Evolutionary conservation across 2,113 vertebrate genomes (phyloP).

Genomic region (Holacanthus passer): DNA sequence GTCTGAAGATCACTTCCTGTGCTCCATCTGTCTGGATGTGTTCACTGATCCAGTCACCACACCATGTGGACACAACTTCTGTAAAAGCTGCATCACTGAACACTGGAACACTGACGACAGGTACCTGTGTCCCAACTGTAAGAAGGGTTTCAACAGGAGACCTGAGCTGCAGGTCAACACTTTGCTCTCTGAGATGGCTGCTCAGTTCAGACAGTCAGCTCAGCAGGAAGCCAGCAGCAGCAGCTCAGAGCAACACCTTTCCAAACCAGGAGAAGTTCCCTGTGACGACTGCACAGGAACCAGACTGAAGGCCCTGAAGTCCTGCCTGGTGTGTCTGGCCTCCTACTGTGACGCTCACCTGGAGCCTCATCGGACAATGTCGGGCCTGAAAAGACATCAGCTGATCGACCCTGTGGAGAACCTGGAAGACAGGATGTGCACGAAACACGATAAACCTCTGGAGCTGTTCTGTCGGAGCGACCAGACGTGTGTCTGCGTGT

Average conservation of each 20-base stretch:
- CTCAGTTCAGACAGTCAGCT: too few relatives aligned
- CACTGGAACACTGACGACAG: too few relatives aligned
- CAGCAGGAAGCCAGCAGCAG: too few relatives aligned
- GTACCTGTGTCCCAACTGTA: too few relatives aligned
- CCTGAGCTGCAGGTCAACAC: too few relatives aligned
- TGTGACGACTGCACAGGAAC: too few relatives aligned
- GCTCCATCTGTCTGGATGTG: too few relatives aligned
- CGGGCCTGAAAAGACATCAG: not conserved
- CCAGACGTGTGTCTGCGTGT: slow-evolving; percentile 13
- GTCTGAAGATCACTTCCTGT: not conserved
- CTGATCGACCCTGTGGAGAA: not conserved
- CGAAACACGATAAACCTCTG: not conserved
- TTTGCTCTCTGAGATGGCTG: too few relatives aligned
- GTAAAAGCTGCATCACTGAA: not conserved
- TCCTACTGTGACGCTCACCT: slow-evolving; percentile 12
- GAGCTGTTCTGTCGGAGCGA: slow-evolving; percentile 30
- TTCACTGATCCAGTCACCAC: too few relatives aligned
- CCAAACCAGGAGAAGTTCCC: slow-evolving; percentile 17
- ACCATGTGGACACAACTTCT: not conserved
- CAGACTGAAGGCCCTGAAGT: too few relatives aligned
- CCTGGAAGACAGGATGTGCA: slow-evolving; percentile 14
- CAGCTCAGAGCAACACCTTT: slow-evolving; percentile 9
- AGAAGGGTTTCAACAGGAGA: too few relatives aligned
- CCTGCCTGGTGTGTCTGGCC: not conserved
- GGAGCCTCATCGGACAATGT: slow-evolving; percentile 1